phyloP scores from a whole-genome alignment of 2,113 vertebrate species.

The Ceyx cyanopectus region DNA sequence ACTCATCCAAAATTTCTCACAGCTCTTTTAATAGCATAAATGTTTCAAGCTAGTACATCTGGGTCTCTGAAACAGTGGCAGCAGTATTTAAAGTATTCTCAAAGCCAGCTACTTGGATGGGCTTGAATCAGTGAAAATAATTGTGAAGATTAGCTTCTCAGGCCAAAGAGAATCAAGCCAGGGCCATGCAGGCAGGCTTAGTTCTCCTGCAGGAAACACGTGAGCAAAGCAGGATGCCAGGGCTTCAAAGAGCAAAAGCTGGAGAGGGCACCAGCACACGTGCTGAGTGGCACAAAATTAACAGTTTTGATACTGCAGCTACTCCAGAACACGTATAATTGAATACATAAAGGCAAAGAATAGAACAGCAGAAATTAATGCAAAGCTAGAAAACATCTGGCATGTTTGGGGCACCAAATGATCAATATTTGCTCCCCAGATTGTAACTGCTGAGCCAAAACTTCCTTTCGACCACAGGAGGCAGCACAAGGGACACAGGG shows the following conservation, averaged over 20 bases:
- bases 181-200: background rate
- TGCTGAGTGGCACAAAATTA: background rate
- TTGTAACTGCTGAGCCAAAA: background rate
- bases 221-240: background rate
- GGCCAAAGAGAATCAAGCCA: constrained; percentile 38
- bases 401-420: background rate
- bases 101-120: constrained; percentile 55
- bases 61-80: constrained; percentile 40
- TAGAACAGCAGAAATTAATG: background rate
- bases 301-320: background rate
- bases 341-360: background rate
- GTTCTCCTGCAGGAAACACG: constrained; percentile 32
- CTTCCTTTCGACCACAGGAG: background rate
- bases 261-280: background rate
- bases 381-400: background rate
- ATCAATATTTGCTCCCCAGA: background rate
- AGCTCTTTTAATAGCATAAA: constrained; percentile 51
- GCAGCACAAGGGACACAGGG: background rate
- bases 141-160: constrained; percentile 17
- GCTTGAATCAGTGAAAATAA: constrained; percentile 47
- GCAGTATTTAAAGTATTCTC: constrained; percentile 60
- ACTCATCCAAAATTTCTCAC: constrained; percentile 53
- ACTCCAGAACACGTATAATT: background rate
- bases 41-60: constrained; percentile 49
- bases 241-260: background rate